Percentiles rank a stretch among this genome's conserved stretches.
Evolutionary conservation across 2,113 vertebrate genomes (phyloP).

Genomic region (Oryzias javanicus): DNA sequence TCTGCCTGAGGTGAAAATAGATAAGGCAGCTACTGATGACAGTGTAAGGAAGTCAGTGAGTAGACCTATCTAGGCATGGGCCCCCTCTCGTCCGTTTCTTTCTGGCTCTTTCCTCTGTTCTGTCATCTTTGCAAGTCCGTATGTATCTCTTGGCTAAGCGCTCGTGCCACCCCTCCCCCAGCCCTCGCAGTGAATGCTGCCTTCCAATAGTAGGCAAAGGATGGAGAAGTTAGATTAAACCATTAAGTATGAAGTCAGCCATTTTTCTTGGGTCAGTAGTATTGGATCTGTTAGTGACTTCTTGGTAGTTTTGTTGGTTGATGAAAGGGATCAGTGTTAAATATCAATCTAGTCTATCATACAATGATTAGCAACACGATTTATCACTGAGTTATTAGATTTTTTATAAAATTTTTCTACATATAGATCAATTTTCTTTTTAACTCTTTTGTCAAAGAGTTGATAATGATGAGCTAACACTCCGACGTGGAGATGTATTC

Average conservation of each 20-base stretch:
- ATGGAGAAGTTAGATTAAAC: conserved; percentile 56
- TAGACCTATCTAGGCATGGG: conserved; percentile 85
- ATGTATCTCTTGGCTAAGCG: conserved; percentile 72
- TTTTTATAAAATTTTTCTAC: background rate
- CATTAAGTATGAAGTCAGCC: conserved; percentile 23
- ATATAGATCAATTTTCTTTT: conserved; percentile 10
- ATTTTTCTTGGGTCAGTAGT: conserved; percentile 23
- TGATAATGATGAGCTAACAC: conserved; percentile 54
- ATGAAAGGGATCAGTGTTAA: conserved; percentile 50
- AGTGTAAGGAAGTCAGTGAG: conserved; percentile 84
- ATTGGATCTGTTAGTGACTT: conserved; percentile 65
- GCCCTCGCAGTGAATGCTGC: conserved; percentile 75
- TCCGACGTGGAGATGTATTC: conserved; percentile 68
- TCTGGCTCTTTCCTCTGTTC: conserved; percentile 61
- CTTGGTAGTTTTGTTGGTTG: conserved; percentile 51
- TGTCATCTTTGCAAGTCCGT: conserved; percentile 72
- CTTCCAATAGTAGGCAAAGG: conserved; percentile 68
- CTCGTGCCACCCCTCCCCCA: conserved; percentile 62
- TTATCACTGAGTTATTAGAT: conserved; percentile 2
- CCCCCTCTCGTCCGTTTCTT: conserved; percentile 63
- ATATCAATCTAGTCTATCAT: conserved; percentile 22
- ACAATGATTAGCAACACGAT: background rate
- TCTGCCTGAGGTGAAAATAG: conserved; percentile 98
- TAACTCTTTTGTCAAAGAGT: conserved; percentile 35
- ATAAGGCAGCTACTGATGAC: conserved; percentile 88